Percentiles rank a stretch among this genome's conserved stretches.
Conservation (phyloP, 2,888 invertebrate genomes). For the Molanna angustata region DNA sequence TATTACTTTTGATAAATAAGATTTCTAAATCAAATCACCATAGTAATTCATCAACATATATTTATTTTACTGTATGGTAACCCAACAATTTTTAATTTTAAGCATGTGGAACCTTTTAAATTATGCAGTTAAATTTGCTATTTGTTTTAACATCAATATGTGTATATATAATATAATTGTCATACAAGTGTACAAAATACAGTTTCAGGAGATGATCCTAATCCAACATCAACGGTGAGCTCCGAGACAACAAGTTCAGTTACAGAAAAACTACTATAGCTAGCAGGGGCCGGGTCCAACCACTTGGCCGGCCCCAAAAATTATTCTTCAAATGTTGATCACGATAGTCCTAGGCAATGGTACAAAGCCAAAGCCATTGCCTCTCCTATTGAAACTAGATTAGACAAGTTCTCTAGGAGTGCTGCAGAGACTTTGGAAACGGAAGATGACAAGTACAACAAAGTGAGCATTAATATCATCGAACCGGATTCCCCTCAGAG, state of each 20-base stretch:
- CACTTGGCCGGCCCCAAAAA: conserved; percentile 35
- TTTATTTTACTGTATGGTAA: too few relatives aligned
- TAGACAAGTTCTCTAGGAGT: conserved; percentile 37
- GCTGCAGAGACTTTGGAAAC: conserved; percentile 35
- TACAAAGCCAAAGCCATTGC: conserved; percentile 40
- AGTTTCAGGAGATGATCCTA: conserved; percentile 52
- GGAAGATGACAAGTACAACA: conserved; percentile 38
- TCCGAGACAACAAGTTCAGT: conserved; percentile 68
- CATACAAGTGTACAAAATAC: neutral
- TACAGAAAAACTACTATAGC: conserved; percentile 76
- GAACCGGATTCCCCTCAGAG: conserved; percentile 47
- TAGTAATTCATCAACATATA: too few relatives aligned
- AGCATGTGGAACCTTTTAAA: too few relatives aligned
- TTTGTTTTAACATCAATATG: neutral
- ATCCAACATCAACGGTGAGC: conserved; percentile 58
- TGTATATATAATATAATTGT: neutral
- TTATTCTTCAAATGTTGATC: conserved; percentile 40
- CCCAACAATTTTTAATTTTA: too few relatives aligned
- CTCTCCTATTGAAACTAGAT: conserved; percentile 39
- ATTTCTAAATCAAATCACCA: too few relatives aligned
- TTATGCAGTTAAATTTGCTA: too few relatives aligned
- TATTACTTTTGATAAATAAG: too few relatives aligned
- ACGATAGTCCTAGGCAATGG: conserved; percentile 19
- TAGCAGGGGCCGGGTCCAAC: conserved; percentile 62
- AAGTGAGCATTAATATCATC: conserved; percentile 51